Conservation (phyloP, 2,888 invertebrate genomes). For the Meliscaeva auricollis region DNA sequence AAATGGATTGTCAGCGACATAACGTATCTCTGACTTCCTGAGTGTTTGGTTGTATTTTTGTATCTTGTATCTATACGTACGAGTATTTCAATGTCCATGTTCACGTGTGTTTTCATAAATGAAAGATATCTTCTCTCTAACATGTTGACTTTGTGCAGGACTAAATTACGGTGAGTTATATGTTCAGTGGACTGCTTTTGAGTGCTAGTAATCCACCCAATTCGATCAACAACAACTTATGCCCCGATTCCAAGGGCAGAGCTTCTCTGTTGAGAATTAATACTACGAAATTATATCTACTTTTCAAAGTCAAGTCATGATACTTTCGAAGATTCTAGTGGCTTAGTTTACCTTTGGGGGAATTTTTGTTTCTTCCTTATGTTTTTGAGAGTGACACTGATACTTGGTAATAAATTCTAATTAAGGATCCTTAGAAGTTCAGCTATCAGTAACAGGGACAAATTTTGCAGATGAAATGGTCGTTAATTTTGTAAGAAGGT, state of each 20-base stretch:
- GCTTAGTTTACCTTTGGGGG: slow-evolving; percentile 25
- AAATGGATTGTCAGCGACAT: not conserved
- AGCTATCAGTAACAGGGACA: slow-evolving; percentile 9
- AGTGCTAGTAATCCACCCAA: slow-evolving; percentile 35
- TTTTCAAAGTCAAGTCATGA: slow-evolving; percentile 22
- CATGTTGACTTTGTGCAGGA: slow-evolving; percentile 10
- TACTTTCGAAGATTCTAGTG: slow-evolving; percentile 1
- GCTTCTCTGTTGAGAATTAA: slow-evolving; percentile 1
- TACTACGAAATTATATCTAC: not conserved
- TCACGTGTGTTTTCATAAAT: not conserved
- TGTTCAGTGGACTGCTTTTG: slow-evolving; percentile 7
- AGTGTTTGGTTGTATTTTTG: not conserved
- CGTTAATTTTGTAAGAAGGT: not conserved
- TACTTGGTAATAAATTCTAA: slow-evolving; percentile 39
- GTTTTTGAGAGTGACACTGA: slow-evolving; percentile 2
- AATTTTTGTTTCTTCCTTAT: not conserved
- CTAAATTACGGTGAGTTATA: slow-evolving; percentile 22
- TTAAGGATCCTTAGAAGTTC: slow-evolving; percentile 30
- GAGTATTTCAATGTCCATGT: slow-evolving; percentile 7
- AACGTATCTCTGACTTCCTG: slow-evolving; percentile 4
- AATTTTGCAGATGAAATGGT: slow-evolving; percentile 1
- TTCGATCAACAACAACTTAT: slow-evolving; percentile 18
- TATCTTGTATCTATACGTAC: not conserved
- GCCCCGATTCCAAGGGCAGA: not conserved
- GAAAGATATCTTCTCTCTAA: slow-evolving; percentile 6